Evolutionary conservation across 1,140 invertebrate genomes (phyloP), one percentile per base, ranked within the genome.

Genomic region (Marisa cornuarietis): DNA sequence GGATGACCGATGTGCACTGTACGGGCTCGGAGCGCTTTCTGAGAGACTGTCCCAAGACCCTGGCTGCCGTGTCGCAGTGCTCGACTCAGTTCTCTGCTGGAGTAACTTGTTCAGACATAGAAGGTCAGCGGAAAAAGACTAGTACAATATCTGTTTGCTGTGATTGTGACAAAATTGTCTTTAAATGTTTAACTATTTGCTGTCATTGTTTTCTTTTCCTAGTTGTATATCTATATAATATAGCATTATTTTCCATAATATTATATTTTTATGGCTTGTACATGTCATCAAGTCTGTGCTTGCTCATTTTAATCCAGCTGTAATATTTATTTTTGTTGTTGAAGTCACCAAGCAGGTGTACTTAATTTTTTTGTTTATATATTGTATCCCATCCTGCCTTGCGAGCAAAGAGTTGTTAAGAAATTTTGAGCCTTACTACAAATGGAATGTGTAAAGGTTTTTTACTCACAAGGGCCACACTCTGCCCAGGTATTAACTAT

Each of bases 1-100:
- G 87, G 87, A 84, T 83, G 0, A 78, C 83, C 18, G 63, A 85
- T 10, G 71, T 73, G 4, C 18, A 54, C 4, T 73, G 71, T 54
- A 14, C 52, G 0, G 71, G 71, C 42, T n/a, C 71, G 58, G 71
- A 73, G 71, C 20, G 49, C 18, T 51, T n/a, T 7, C 71, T 73
- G 14, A 31, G 71, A 20, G 52, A 73, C 49, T 73, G 71, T 16
- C 49, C 14, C 20, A 31, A 51, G 51, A 31, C 8, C 13, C 9
- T 58, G 51, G 71, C 49, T 14, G 24, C 13, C n/a, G 71, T 54
- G 71, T 14, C 49, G 7, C 16, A 73, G 13, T 73, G 71, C 71
- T 51, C 14, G 1, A 73, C 10, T 24, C 22, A 51, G 3, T 11
- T 49, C 4, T 49, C 51, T 9, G 71, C 71, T 54, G 71, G 71